Evolutionary conservation across 1,140 invertebrate genomes (phyloP), one percentile per base, ranked within the genome.

Genomic region (Macrocentrus cingulum): DNA sequence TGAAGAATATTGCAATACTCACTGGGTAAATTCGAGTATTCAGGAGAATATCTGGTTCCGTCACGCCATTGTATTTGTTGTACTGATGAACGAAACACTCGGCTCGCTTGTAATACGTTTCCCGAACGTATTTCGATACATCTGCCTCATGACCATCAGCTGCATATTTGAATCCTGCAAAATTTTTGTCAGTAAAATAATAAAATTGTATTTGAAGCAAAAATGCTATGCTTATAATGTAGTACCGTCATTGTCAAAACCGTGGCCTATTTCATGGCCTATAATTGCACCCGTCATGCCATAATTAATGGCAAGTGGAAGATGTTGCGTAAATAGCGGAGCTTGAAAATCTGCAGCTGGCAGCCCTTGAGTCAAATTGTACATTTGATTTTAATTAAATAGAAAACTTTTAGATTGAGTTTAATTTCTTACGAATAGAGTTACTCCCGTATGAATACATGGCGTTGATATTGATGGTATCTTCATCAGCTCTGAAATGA

Each of bases 301-400:
- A 57, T 62, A 62, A 36, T 62, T 62, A 13, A 62, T 20, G 19
- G 36, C 49, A 71, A 66, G 49, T 34, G 70, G 64, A 22, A 69
- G 56, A 9, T 39, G 29, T 7, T 64, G 42, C 6, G 61, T 62
- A 55, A 71, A 88, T 67, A 88, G 84, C 11, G 87, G 87, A 73
- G 85, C 83, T 69, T 87, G 86, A 56, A 89, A 69, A 67, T 88
- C 86, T 20, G 86, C 87, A 68, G 88, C 80, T 56, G 87, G 87
- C 29, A 89, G 79, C 66, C 86, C 87, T 88, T 76, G 65, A 80
- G 82, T 69, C 67, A 67, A 32, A n/a, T n/a, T n/a, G n/a, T n/a
- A n/a, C n/a, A n/a, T n/a, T n/a, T n/a, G n/a, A n/a, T n/a, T n/a
- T n/a, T n/a, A n/a, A n/a, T n/a, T n/a, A n/a, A n/a, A n/a, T n/a